Evolutionary conservation across 2,888 invertebrate genomes (phyloP), one percentile per base, ranked within the genome.

Genomic region (Nowickia ferox): DNA sequence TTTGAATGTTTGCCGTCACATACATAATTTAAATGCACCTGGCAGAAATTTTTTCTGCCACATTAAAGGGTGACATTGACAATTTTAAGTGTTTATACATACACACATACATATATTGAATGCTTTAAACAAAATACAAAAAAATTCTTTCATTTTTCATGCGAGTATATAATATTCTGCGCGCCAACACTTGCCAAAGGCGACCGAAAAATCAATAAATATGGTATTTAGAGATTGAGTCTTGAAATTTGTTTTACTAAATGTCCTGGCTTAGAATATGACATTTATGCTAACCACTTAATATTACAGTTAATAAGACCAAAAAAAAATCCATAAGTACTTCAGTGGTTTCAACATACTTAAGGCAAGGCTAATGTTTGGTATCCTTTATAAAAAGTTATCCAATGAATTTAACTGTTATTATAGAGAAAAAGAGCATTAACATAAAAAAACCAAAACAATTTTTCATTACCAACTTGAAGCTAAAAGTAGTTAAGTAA

Each of bases 21-120:
- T n/a, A n/a, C n/a, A 40, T 11, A 65, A 66, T 80, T 40, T 15
- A 40, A 76, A 55, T 72, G 72, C 78, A 78, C 69, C 78, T 69
- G 78, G 78, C 69, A 53, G 13, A 78, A 69, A 59, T 51, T 42
- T 53, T 51, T 30, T 61, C 13, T 61, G 61, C 30, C 61, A 53
- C 44, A 63, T 44, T 22, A 59, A 59, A 68, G 48, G 48, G 19
- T 48, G 68, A 30, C 42, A 59, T n/a, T 63, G 4, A 6, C 38
- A 65, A 17, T 53, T 48, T 61, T 61, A 13, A 19, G 19, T 15
- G 13, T 46, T 42, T 57, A n/a, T n/a, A 44, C 11, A 53, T 53
- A 11, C 19, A 17, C 38, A 19, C 9, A 55, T 8, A 51, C 19
- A 38, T 6, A 72, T 13, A 15, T 11, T n/a, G 48, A n/a, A 19